Base-by-base conservation (phyloP, 2,113 vertebrate genomes). In the Caranx ignobilis region DNA sequence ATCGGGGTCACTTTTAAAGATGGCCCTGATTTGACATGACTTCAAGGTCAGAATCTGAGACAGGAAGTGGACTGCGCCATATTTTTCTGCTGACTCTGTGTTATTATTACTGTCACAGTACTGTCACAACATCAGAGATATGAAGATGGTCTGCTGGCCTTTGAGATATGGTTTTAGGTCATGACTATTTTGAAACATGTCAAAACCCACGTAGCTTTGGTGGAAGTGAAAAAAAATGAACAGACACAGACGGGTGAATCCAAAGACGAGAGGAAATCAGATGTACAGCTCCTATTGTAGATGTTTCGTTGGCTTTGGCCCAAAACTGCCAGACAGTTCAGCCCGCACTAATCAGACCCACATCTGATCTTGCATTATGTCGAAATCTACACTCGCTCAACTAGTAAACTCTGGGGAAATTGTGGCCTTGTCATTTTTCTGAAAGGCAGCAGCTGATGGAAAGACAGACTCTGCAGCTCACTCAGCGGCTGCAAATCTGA, bases 11-110 rank as follows among this genome's bases (percentile, higher is more conserved):
- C 66, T 82, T 86, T 85, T 50, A 73, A 83, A 84, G 60, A 81
- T 43, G 79, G 41, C 35, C 65, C 35, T 71, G 75, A 77, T 90
- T 68, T 71, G 72, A 84, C 76, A 73, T 54, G 79, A 71, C 76
- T 48, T 81, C 79, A 88, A 91, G 84, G 90, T 90, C 88, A 83
- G 32, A 77, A 68, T 73, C 83, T 70, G 74, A 66, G 60, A 80
- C 56, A 39, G 37, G 74, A 67, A 64, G 50, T 45, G 41, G 61
- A 64, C 48, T 18, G 66, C 56, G 47, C 56, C 15, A 77, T 80
- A 57, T 78, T 79, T 55, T 80, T 77, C 55, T 54, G 45, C 66
- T 79, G 71, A 85, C 66, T 72, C 5, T 47, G 50, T 41, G 45
- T 71, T 41, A 70, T 70, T 81, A 43, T 37, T 65, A 34, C 47